Conservation (phyloP, 1,140 invertebrate genomes). For the Drosophila elegans region DNA sequence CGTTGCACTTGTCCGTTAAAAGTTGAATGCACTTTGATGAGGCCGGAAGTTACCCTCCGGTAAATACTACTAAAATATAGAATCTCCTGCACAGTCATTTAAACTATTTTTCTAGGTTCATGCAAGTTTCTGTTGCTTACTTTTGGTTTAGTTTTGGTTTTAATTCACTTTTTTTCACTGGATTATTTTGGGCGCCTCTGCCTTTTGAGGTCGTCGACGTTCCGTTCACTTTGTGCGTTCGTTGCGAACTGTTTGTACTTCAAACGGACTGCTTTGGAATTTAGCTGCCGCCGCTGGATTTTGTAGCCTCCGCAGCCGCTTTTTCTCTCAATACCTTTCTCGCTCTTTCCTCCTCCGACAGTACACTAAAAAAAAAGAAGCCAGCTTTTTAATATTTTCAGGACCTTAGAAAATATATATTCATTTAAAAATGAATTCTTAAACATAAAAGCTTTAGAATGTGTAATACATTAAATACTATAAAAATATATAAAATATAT, state of each 20-base stretch:
- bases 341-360: not conserved
- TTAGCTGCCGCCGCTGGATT: constrained; percentile 69
- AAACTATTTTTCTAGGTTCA: constrained; percentile 18
- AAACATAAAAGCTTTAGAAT: too few relatives aligned
- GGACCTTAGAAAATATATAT: too few relatives aligned
- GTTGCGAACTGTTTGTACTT: constrained; percentile 70
- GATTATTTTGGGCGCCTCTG: constrained; percentile 56
- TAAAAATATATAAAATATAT: too few relatives aligned
- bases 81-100: not conserved
- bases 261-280: constrained; percentile 62
- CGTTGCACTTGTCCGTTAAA: constrained; percentile 35
- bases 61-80: not conserved
- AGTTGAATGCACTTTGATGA: constrained; percentile 70
- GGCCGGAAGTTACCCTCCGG: constrained; percentile 5
- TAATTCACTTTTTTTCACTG: constrained; percentile 48
- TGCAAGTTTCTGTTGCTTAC: constrained; percentile 44
- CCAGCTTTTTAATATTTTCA: too few relatives aligned
- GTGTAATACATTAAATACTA: too few relatives aligned
- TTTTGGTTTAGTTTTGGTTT: constrained; percentile 28
- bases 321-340: constrained; percentile 22
- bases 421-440: too few relatives aligned
- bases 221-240: constrained; percentile 74
- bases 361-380: constrained; percentile 7
- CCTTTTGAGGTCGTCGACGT: constrained; percentile 67
- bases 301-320: constrained; percentile 59